These are phyloP conservation scores for Progne subis DNA, from an alignment of 2,113 vertebrate species.

Conservation along the genomic window DNA sequence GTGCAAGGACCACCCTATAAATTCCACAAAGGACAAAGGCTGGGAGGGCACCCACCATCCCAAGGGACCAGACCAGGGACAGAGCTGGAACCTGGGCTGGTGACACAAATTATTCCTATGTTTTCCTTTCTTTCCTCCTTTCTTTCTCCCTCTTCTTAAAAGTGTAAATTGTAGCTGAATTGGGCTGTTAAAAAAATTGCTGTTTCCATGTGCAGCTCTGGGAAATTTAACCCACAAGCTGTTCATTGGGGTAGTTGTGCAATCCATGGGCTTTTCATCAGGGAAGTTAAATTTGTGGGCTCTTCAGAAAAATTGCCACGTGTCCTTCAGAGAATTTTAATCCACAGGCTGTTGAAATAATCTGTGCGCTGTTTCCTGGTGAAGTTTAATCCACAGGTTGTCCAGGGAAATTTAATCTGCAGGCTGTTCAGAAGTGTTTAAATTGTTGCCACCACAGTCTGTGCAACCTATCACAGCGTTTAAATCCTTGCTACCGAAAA, in stretches of 20 bases:
- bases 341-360: not conserved
- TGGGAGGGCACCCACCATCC: not conserved
- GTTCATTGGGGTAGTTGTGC: not conserved
- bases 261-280: not conserved
- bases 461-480: not conserved
- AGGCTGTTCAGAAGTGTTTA: not conserved
- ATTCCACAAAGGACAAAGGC: not conserved
- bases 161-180: not conserved
- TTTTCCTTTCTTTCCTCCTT: not conserved
- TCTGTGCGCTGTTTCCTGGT: not conserved
- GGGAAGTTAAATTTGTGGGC: not conserved
- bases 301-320: not conserved
- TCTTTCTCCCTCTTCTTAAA: not conserved
- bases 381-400: not conserved
- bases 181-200: not conserved
- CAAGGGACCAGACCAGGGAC: fast-evolving
- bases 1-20: not conserved
- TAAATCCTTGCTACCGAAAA: not conserved
- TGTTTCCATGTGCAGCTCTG: not conserved
- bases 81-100: not conserved
- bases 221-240: not conserved
- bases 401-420: not conserved
- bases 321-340: not conserved
- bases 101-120: not conserved
- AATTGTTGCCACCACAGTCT: not conserved